These are phyloP conservation scores for Pentamera pediparva DNA, from an alignment of 53 echinoderm and acorn worm species.

Conservation along the genomic window DNA sequence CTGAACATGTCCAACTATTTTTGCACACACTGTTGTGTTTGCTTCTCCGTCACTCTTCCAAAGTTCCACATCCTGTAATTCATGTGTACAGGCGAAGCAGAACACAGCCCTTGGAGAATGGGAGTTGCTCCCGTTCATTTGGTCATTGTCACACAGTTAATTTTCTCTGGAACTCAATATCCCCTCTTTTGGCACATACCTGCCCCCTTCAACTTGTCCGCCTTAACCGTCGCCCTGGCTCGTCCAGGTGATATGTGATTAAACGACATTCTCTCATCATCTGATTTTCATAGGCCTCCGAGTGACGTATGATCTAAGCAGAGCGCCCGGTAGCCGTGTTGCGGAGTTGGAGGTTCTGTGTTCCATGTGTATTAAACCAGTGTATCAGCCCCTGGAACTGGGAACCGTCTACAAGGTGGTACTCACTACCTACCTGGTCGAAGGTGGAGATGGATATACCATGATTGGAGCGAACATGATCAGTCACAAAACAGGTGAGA, in stretches of 20 bases:
- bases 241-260: neutral
- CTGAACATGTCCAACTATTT: too few species aligned
- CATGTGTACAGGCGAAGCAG: too few species aligned
- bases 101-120: too few species aligned
- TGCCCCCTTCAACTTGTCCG: neutral
- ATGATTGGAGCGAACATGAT: slow-evolving; percentile 57
- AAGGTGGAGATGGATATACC: slow-evolving; percentile 78
- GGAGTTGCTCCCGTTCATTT: too few species aligned
- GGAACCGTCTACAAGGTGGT: slow-evolving; percentile 59
- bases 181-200: neutral
- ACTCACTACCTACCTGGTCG: slow-evolving; percentile 44
- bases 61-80: too few species aligned
- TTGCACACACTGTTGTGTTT: too few species aligned
- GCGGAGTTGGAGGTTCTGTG: slow-evolving; percentile 49
- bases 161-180: neutral
- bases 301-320: slow-evolving; percentile 53
- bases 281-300: slow-evolving; percentile 43
- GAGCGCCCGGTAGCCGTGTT: slow-evolving; percentile 48
- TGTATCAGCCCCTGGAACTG: slow-evolving; percentile 51
- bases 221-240: neutral
- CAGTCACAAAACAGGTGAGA: slow-evolving; percentile 35
- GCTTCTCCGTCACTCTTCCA: too few species aligned
- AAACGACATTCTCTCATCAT: neutral
- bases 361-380: slow-evolving; percentile 63
- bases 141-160: neutral